These are phyloP conservation scores for Tridacna gigas DNA, from an alignment of 2,888 invertebrate genomes.

Conservation along the genomic window DNA sequence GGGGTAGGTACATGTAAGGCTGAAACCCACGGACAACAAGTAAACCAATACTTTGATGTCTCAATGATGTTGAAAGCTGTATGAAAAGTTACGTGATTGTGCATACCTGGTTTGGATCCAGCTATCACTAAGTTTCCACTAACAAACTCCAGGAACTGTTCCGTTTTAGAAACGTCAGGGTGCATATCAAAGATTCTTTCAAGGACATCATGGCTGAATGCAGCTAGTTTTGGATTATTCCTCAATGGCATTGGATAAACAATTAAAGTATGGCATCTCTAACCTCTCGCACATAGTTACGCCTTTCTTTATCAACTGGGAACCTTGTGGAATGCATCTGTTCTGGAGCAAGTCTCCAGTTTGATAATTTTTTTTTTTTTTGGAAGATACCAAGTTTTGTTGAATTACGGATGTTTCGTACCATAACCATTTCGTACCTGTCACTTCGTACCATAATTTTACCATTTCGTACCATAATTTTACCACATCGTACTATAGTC, in stretches of 20 bases:
- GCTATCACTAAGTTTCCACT: slow-evolving; percentile 68
- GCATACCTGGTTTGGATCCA: slow-evolving; percentile 73
- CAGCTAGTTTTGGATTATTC: slow-evolving; percentile 66
- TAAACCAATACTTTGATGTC: no score
- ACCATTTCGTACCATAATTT: no score
- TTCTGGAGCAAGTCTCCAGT: slow-evolving; percentile 63
- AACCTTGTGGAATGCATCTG: slow-evolving; percentile 68
- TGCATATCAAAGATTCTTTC: slow-evolving; percentile 74
- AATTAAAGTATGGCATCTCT: slow-evolving; percentile 86
- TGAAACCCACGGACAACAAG: no score
- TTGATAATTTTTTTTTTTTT: slow-evolving; percentile 42
- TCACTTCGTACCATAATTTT: no score
- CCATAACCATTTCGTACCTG: no score
- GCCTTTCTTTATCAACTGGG: slow-evolving; percentile 75
- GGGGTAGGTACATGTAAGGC: no score
- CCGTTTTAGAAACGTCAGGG: slow-evolving; percentile 41
- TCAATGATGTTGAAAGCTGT: no score
- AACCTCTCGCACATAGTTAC: slow-evolving; percentile 87
- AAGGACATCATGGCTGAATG: slow-evolving; percentile 68
- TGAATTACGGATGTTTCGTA: no score
- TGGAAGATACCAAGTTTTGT: slow-evolving; percentile 39
- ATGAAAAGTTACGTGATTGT: neutral
- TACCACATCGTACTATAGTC: no score
- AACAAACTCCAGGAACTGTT: slow-evolving; percentile 70
- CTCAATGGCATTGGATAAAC: slow-evolving; percentile 73